A percentile compares a stretch with the other conserved stretches of the same genome.
These are phyloP conservation scores for Catharus minimus DNA, from an alignment of 2,113 vertebrate species.

Conservation along the genomic window DNA sequence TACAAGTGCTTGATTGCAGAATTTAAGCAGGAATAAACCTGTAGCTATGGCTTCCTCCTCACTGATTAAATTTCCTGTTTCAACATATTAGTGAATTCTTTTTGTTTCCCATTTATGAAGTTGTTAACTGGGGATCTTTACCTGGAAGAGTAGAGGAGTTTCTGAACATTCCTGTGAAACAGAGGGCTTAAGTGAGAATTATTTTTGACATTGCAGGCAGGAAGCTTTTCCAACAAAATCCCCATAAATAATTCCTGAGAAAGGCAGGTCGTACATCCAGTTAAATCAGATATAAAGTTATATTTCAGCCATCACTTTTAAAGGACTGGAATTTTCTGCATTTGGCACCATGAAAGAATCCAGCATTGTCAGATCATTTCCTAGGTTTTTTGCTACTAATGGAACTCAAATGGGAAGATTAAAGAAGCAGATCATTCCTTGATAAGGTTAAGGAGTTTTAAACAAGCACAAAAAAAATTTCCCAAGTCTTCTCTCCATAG, in stretches of 20 bases:
- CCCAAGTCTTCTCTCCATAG: not conserved
- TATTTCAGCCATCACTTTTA: slow-evolving; percentile 2
- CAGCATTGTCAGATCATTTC: not conserved
- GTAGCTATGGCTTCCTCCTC: not conserved
- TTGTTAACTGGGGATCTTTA: not conserved
- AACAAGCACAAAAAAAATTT: not conserved
- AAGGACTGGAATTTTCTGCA: not conserved
- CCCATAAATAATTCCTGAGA: not conserved
- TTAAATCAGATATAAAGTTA: slow-evolving; percentile 17
- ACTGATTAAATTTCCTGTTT: not conserved
- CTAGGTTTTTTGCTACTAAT: not conserved
- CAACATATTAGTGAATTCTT: not conserved
- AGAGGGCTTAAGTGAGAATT: slow-evolving; percentile 14
- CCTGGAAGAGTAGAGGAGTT: not conserved
- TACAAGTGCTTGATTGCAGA: not conserved
- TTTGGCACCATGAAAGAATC: not conserved
- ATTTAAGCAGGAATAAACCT: not conserved
- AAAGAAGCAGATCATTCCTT: slow-evolving; percentile 7
- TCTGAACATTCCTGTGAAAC: not conserved
- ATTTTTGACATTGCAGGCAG: not conserved
- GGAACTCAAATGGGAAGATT: slow-evolving; percentile 1
- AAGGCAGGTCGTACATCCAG: not conserved
- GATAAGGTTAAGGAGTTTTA: slow-evolving; percentile 3
- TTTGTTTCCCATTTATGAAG: not conserved
- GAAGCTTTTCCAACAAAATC: slow-evolving; percentile 37